Base-by-base conservation (phyloP, 2,888 invertebrate genomes). In the Philereme transversata region DNA sequence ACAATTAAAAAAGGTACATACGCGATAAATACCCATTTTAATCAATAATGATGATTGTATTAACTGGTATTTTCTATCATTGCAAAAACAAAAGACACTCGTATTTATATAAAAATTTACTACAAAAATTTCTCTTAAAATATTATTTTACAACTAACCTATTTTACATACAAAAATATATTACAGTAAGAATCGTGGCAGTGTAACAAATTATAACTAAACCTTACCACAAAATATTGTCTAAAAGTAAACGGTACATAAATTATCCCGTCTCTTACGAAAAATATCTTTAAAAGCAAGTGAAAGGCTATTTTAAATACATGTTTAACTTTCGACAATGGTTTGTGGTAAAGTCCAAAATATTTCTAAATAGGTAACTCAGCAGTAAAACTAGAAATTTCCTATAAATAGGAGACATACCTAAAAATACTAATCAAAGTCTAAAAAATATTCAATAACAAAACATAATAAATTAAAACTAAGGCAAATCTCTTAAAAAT, bases 131-230 rank as follows among this genome's bases (percentile, higher is more conserved):
- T 78, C 72, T 76, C 76, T 83, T 79, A 81, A 75, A 75, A 77
- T 75, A 76, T 74, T 79, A 81, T 74, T 78, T 70, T 77, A 77
- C 72, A 78, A 50, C 68, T 69, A 69, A 40, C 59, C 70, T 84
- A 82, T 56, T 72, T 77, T 77, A 81, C 78, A 82, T 81, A 85
- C 70, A 76, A 77, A 66, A 62, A 76, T 83, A 85, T 80, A 75
- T 83, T 86, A 86, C 84, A 84, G 70, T 76, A 74, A 76, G 67
- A 72, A 73, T 78, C 64, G 79, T 87, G 86, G 86, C 87, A 86
- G 80, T 81, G 73, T 79, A 80, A 83, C 81, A 78, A 62, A 59
- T 35, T 62, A 51, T 53, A 57, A 51, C 48, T 55, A 55, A 51
- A 59, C 10, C 50, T 55, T 49, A 50, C 34, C 58, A 60, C 60